Evolutionary conservation across 2,113 vertebrate species (phyloP), one percentile per base, ranked within the genome.

Genomic region (Taxidea taxus): DNA sequence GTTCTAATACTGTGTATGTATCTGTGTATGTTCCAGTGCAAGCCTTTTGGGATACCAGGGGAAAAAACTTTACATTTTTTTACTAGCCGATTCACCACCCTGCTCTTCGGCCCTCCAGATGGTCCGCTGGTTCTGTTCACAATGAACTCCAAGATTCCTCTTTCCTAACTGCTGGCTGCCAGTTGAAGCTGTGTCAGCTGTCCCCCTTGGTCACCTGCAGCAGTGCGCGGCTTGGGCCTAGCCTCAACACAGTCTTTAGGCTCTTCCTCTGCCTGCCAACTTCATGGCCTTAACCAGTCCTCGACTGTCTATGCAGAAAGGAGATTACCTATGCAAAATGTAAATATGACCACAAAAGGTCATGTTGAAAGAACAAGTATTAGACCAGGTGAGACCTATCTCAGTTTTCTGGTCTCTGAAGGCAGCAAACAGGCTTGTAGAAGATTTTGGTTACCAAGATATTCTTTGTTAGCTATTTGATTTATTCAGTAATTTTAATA

Each of bases 141-240:
- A 89, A 39, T 90, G 87, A 96, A 82, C 66, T 72, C 78, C 34
- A 31, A 91, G 95, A n/a, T 54, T n/a, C 62, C 72, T 75, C 27
- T 90, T 83, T 64, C 78, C 83, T 89, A 91, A 95, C 56, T 88
- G 34, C 77, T 62, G 60, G 58, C 49, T 91, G 86, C 91, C 96
- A 95, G 91, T 90, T 75, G 90, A 84, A 66, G 87, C 88, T 44
- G 64, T 66, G 66, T 49, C 95, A 97, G 96, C 95, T 97, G 95
- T 49, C 84, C 29, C 42, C 86, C 3, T 0, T 2, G 2, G 58
- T 77, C 93, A 54, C 4, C 2, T 16, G 47, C 58, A 87, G 20
- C 51, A 66, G 44, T 34, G 77, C 85, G 56, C 23, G 13, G 42
- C 49, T 80, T 20, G 60, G 62, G 18, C 42, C 21, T 39, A 51